phyloP scores from a whole-genome alignment of 2,888 invertebrate species.

The Drosophila flavopinicola region DNA sequence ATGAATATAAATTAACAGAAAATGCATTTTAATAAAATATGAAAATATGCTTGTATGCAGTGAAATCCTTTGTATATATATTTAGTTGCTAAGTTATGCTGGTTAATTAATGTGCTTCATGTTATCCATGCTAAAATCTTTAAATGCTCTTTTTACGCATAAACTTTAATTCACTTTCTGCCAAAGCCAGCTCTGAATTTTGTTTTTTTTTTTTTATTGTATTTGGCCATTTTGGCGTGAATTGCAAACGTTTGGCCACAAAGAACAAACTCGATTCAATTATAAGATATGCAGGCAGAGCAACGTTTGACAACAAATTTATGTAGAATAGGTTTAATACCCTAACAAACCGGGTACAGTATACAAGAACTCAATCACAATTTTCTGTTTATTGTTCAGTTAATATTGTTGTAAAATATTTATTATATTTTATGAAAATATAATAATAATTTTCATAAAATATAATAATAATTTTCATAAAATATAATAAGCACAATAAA shows the following conservation, averaged over 20 bases:
- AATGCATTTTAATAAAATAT: neutral
- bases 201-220: neutral
- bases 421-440: too few relatives aligned
- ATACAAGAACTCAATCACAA: too few relatives aligned
- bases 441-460: too few relatives aligned
- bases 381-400: too few relatives aligned
- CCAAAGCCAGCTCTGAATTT: constrained; percentile 3
- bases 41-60: neutral
- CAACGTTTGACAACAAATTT: neutral
- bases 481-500: too few relatives aligned
- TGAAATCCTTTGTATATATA: neutral
- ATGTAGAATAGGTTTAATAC: neutral
- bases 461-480: too few relatives aligned
- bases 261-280: constrained; percentile 44
- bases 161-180: constrained; percentile 27
- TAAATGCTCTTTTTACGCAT: neutral
- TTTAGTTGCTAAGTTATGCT: constrained; percentile 1
- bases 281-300: constrained; percentile 43
- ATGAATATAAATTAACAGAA: neutral
- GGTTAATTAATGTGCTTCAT: neutral
- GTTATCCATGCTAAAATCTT: constrained; percentile 2
- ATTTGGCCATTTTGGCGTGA: constrained; percentile 20
- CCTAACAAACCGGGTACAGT: too few relatives aligned
- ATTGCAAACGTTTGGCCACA: constrained; percentile 38
- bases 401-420: too few relatives aligned